Conservation (phyloP, 2,797 vertebrate species). For the Margarornis squamiger region DNA sequence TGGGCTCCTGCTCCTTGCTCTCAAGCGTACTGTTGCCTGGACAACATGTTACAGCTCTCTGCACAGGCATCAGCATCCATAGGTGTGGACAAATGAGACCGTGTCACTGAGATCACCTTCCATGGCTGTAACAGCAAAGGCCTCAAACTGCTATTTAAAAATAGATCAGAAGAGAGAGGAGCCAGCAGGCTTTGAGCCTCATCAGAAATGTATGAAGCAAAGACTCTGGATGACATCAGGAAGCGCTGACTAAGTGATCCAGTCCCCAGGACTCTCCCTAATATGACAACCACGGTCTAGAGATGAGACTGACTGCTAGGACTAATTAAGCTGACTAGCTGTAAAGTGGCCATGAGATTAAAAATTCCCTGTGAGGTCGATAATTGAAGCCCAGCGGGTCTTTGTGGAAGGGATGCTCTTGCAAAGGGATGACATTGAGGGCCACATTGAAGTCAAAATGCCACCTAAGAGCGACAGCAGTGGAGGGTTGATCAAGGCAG, state of each 20-base stretch:
- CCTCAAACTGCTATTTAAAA: slow-evolving; percentile 21
- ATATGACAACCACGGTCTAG: not conserved
- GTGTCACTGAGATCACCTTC: not conserved
- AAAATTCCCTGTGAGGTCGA: not conserved
- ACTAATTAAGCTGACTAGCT: not conserved
- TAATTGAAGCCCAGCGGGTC: not conserved
- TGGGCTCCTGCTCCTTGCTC: not conserved
- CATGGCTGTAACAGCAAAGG: not conserved
- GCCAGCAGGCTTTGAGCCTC: slow-evolving; percentile 6
- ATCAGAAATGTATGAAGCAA: slow-evolving; percentile 1
- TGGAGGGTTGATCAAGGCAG: not conserved
- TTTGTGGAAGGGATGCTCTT: not conserved
- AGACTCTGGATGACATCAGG: not conserved
- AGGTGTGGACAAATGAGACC: fast-evolving
- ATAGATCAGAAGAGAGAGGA: not conserved
- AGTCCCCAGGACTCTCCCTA: not conserved
- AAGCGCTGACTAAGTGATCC: not conserved
- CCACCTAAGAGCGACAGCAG: fast-evolving
- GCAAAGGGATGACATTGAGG: not conserved
- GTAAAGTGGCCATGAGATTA: not conserved
- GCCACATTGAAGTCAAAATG: fast-evolving
- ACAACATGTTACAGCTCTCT: not conserved
- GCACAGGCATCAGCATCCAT: not conserved
- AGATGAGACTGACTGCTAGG: not conserved
- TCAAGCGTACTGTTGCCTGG: not conserved